A percentile compares a stretch with the other conserved stretches of the same genome.
These are phyloP conservation scores for Crotalus horridus DNA, from an alignment of 2,113 vertebrate genomes.

Conservation along the genomic window DNA sequence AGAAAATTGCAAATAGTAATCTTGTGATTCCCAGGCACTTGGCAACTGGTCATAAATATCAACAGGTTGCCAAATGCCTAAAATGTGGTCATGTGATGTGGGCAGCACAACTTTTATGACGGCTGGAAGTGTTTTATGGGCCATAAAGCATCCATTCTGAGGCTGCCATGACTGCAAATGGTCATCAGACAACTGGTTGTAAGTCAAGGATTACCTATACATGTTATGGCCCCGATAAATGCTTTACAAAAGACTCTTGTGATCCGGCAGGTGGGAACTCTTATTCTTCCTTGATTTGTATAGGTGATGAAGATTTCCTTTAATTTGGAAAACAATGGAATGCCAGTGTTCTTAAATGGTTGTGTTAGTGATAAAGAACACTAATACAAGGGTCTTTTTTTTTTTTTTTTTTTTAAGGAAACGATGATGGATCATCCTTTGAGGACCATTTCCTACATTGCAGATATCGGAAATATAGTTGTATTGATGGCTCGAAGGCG, in stretches of 20 bases:
- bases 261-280: not conserved
- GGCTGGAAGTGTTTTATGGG: not conserved
- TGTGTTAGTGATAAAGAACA: not conserved
- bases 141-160: not conserved
- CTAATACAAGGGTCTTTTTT: slow-evolving; percentile 3
- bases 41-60: not conserved
- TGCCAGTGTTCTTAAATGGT: not conserved
- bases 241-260: not conserved
- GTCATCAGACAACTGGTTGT: not conserved
- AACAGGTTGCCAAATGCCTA: not conserved
- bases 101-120: not conserved
- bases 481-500: slow-evolving; percentile 93
- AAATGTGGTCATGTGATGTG: not conserved
- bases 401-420: slow-evolving; percentile 70
- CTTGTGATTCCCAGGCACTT: not conserved
- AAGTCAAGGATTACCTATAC: not conserved
- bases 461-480: slow-evolving; percentile 95
- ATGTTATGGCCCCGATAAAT: not conserved
- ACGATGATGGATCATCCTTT: slow-evolving; percentile 98
- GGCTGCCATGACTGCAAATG: not conserved
- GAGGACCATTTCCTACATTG: slow-evolving; percentile 94
- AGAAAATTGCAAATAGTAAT: not conserved
- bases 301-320: slow-evolving; percentile 2
- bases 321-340: not conserved
- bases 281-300: not conserved